Percentiles rank a stretch among this genome's conserved stretches.
phyloP scores from a whole-genome alignment of 2,888 invertebrate genomes.

The Linnaemya tessellans region DNA sequence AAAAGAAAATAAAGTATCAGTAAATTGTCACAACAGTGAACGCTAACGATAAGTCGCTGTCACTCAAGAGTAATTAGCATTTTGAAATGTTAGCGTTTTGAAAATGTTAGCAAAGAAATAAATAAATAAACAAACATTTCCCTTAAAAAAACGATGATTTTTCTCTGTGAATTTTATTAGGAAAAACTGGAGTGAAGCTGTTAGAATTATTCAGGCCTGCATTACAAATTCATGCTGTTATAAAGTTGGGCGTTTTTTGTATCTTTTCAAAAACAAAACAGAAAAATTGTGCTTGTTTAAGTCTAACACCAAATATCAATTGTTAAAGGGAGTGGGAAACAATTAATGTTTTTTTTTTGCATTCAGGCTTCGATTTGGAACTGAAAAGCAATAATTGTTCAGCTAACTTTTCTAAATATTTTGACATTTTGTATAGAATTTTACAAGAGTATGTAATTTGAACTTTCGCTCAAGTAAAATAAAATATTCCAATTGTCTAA shows the following conservation, averaged over 20 bases:
- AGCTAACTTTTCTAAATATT: conserved; percentile 51
- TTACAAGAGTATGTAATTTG: conserved; percentile 1
- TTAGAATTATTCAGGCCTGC: background rate
- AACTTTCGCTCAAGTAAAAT: background rate
- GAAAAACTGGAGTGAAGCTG: background rate
- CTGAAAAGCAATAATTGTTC: conserved; percentile 39
- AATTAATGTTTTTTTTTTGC: conserved; percentile 21
- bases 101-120: conserved; percentile 38
- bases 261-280: background rate
- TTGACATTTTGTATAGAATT: conserved; percentile 43
- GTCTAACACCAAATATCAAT: conserved; percentile 35
- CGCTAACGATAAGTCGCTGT: conserved; percentile 73
- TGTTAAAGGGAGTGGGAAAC: conserved; percentile 22
- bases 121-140: conserved; percentile 15
- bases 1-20: conserved; percentile 34
- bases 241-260: conserved; percentile 6
- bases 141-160: background rate
- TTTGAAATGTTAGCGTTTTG: conserved; percentile 55
- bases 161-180: background rate
- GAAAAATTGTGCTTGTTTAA: background rate
- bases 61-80: conserved; percentile 81
- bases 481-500: conserved; percentile 37
- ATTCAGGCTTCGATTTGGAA: background rate
- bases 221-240: background rate
- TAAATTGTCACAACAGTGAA: conserved; percentile 65